Conservation (phyloP, 2,113 vertebrate species). For the Lycaon pictus region DNA sequence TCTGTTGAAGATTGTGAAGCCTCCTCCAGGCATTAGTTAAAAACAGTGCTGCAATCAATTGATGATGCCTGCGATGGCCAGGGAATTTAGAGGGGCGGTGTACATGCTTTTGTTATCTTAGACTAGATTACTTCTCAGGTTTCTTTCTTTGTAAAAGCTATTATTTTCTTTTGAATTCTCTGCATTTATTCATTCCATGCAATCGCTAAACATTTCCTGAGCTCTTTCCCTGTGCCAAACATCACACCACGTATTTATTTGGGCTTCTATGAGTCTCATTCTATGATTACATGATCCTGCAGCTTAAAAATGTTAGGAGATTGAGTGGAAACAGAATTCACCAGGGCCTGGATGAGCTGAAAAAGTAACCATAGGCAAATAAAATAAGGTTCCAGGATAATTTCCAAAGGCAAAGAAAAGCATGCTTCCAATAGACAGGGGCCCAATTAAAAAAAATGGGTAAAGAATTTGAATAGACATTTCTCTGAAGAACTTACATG, state of each 20-base stretch:
- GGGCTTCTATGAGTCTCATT: background rate
- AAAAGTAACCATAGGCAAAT: slow-evolving; percentile 39
- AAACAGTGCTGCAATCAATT: background rate
- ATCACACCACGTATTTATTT: background rate
- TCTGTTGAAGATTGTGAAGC: background rate
- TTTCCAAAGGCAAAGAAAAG: slow-evolving; percentile 15
- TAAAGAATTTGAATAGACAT: slow-evolving; percentile 10
- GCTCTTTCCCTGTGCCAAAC: background rate
- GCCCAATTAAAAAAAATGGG: slow-evolving; percentile 23
- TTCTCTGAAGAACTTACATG: background rate
- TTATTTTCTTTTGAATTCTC: slow-evolving; percentile 7
- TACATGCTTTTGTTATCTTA: background rate
- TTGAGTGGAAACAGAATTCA: slow-evolving; percentile 1
- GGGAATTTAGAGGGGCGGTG: background rate
- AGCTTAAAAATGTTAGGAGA: slow-evolving; percentile 24
- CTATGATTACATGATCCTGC: background rate
- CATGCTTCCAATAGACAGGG: background rate
- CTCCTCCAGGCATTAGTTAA: background rate
- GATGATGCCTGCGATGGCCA: background rate
- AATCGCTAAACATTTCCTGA: background rate
- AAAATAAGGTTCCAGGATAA: background rate
- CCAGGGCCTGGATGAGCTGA: background rate
- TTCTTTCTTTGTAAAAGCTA: slow-evolving; percentile 20
- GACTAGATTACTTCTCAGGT: background rate
- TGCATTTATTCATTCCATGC: background rate